phyloP scores from a whole-genome alignment of 2,797 vertebrate genomes.

The Centropyge bicolor region DNA sequence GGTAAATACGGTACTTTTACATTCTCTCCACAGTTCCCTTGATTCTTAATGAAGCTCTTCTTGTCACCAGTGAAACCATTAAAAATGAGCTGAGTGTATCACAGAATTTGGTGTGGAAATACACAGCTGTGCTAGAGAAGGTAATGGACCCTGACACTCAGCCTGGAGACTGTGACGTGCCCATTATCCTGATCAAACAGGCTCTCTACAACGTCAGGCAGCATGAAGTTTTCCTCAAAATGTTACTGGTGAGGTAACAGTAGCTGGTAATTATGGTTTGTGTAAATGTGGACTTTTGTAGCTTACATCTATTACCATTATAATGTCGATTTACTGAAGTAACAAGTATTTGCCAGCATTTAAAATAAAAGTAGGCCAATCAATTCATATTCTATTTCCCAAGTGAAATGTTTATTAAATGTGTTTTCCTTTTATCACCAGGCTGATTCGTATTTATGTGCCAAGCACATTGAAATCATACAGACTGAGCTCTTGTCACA shows the following conservation, averaged over 20 bases:
- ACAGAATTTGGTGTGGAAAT: conserved; percentile 81
- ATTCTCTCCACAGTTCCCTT: conserved; percentile 83
- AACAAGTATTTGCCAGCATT: neutral
- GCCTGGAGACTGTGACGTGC: conserved; percentile 20
- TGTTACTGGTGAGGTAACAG: conserved; percentile 88
- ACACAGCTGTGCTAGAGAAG: conserved; percentile 89
- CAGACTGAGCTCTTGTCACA: conserved; percentile 81
- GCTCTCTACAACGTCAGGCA: conserved; percentile 91
- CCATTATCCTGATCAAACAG: conserved; percentile 82
- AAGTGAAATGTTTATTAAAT: neutral
- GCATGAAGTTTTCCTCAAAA: conserved; percentile 89
- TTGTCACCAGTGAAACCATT: conserved; percentile 67
- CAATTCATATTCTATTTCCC: neutral
- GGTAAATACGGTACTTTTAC: neutral
- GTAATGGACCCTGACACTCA: conserved; percentile 31
- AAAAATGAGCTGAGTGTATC: conserved; percentile 81
- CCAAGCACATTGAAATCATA: conserved; percentile 84
- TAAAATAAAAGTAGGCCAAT: neutral
- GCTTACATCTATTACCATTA: neutral
- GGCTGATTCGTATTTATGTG: conserved; percentile 87
- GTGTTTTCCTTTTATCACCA: conserved; percentile 65
- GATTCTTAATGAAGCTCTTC: conserved; percentile 84
- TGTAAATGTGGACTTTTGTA: neutral
- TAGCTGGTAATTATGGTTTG: neutral
- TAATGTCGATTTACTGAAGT: neutral